Evolutionary conservation across 2,113 vertebrate species (phyloP).

Genomic region (Meriones unguiculatus): DNA sequence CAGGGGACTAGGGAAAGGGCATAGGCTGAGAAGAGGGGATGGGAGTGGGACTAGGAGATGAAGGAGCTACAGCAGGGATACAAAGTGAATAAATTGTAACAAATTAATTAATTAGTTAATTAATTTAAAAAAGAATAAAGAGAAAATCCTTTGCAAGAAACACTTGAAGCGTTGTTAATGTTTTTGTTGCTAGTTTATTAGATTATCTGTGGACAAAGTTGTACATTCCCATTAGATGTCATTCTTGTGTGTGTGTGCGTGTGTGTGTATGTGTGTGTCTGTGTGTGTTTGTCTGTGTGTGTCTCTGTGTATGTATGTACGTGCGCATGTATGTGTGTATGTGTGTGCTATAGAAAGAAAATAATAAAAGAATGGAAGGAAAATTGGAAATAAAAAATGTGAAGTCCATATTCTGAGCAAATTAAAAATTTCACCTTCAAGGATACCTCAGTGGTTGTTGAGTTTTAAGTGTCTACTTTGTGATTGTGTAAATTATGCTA

Average conservation of each 20-base stretch:
- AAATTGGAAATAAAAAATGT: background rate
- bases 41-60: too few relatives aligned
- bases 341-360: background rate
- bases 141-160: constrained; percentile 53
- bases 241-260: too few relatives aligned
- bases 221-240: background rate
- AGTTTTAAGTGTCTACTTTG: constrained; percentile 29
- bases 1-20: too few relatives aligned
- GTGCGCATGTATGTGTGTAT: background rate
- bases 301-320: background rate
- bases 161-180: background rate
- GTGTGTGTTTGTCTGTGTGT: background rate
- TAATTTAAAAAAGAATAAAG: background rate
- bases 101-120: too few relatives aligned
- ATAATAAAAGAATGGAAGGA: background rate
- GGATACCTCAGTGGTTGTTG: constrained; percentile 19
- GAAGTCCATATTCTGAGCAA: background rate
- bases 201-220: background rate
- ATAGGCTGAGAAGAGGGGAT: too few relatives aligned
- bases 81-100: too few relatives aligned
- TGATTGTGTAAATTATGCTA: constrained; percentile 38
- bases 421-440: constrained; percentile 45
- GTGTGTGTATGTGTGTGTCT: background rate
- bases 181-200: constrained; percentile 18
- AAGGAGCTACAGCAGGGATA: too few relatives aligned